Evolutionary conservation across 2,888 invertebrate species (phyloP).

Genomic region (Drosophila paranaensis): DNA sequence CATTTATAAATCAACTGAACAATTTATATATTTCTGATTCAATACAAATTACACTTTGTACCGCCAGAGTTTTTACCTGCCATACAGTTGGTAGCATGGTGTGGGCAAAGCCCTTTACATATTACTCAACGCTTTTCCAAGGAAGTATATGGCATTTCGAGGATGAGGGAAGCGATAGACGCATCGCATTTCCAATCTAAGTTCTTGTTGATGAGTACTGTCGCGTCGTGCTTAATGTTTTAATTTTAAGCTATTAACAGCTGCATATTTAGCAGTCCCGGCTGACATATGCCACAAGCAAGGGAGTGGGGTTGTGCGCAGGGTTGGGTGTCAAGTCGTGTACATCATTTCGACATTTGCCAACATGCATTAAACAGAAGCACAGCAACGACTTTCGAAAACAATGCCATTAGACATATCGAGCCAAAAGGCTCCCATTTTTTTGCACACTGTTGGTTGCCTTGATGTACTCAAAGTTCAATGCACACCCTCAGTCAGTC

Average conservation of each 20-base stretch:
- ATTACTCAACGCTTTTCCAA: conserved; percentile 69
- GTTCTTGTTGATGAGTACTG: conserved; percentile 44
- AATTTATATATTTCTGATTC: conserved; percentile 27
- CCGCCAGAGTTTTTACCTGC: conserved; percentile 5
- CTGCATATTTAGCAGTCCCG: conserved; percentile 64
- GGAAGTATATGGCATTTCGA: not conserved
- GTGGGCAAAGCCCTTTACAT: conserved; percentile 60
- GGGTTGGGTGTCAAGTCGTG: conserved; percentile 38
- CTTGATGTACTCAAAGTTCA: conserved; percentile 66
- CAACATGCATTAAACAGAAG: conserved; percentile 74
- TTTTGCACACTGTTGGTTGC: conserved; percentile 78
- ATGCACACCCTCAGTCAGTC: conserved; percentile 45
- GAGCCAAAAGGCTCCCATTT: conserved; percentile 76
- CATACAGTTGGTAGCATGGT: conserved; percentile 5
- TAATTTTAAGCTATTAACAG: conserved; percentile 77
- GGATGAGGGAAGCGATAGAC: conserved; percentile 2
- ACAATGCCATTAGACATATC: conserved; percentile 77
- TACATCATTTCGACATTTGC: conserved; percentile 77
- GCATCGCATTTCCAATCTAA: conserved; percentile 67
- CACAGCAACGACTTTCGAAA: conserved; percentile 55
- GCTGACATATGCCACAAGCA: conserved; percentile 58
- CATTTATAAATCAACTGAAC: not conserved
- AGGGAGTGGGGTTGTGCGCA: not conserved
- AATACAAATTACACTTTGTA: conserved; percentile 32
- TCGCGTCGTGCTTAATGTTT: conserved; percentile 69